A percentile compares a stretch with the other conserved stretches of the same genome.
phyloP scores from a whole-genome alignment of 2,888 invertebrate species.

The Cyaniris semiargus region DNA sequence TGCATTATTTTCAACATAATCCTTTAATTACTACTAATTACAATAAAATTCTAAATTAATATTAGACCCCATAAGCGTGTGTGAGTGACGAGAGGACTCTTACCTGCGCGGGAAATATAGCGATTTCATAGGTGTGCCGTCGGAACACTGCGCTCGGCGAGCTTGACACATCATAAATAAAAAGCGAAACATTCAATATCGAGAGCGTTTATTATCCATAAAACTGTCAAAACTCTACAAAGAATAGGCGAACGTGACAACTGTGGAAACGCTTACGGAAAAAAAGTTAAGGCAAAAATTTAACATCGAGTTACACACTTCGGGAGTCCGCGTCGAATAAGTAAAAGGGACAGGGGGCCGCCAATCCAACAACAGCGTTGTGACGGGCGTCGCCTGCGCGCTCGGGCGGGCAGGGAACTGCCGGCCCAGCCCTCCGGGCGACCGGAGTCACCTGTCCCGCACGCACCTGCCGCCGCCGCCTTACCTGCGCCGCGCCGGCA shows the following conservation, averaged over 20 bases:
- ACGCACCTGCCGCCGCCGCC: constrained; percentile 51
- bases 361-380: constrained; percentile 80
- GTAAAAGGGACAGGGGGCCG: constrained; percentile 70
- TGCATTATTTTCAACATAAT: constrained; percentile 29
- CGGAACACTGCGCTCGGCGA: constrained; percentile 32
- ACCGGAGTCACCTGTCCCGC: constrained; percentile 44
- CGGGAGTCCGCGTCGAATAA: constrained; percentile 34
- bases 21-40: constrained; percentile 29
- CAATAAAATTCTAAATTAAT: constrained; percentile 31
- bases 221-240: constrained; percentile 79
- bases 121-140: constrained; percentile 27
- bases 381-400: constrained; percentile 65
- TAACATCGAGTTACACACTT: constrained; percentile 58
- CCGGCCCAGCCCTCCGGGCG: constrained; percentile 70
- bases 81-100: constrained; percentile 26
- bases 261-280: constrained; percentile 75
- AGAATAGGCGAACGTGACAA: constrained; percentile 80
- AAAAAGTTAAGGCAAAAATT: constrained; percentile 71
- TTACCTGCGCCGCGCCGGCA: constrained; percentile 47
- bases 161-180: constrained; percentile 54
- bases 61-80: constrained; percentile 31
- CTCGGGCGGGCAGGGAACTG: constrained; percentile 77
- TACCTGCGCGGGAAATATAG: constrained; percentile 30
- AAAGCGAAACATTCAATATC: constrained; percentile 57
- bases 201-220: constrained; percentile 76